phyloP scores from a whole-genome alignment of 2,113 vertebrate species.

The Sitta europaea region DNA sequence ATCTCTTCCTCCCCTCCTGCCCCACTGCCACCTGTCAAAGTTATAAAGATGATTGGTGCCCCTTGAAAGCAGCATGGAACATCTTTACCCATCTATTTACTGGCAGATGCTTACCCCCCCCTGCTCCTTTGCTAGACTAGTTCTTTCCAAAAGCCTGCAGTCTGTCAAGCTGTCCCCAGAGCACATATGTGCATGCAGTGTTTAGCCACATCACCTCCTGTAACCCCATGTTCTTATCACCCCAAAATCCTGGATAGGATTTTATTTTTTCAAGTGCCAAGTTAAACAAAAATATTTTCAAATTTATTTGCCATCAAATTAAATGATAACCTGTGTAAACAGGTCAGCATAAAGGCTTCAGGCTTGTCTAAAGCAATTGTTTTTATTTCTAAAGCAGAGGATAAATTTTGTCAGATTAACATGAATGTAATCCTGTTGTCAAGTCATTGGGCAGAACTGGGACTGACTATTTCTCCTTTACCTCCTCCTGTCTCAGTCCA shows the following conservation, averaged over 20 bases:
- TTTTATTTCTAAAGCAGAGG: background rate
- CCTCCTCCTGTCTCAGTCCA: background rate
- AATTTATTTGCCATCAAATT: background rate
- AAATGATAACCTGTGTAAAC: background rate
- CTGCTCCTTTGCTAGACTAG: background rate
- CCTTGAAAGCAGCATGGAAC: slow-evolving; percentile 27
- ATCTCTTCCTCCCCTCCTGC: slow-evolving; percentile 14
- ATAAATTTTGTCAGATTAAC: background rate
- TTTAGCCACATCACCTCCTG: background rate
- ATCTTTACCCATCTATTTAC: slow-evolving; percentile 27
- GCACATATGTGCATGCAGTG: background rate
- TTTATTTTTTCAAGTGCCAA: background rate
- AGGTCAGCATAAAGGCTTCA: background rate
- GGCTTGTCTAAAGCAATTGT: background rate
- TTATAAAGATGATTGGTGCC: slow-evolving; percentile 14
- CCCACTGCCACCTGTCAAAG: slow-evolving; percentile 39
- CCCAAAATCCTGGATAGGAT: background rate
- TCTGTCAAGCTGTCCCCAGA: slow-evolving; percentile 8
- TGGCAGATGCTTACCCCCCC: slow-evolving; percentile 7
- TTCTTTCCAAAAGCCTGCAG: slow-evolving; percentile 13
- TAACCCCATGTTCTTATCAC: background rate
- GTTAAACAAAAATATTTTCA: background rate
- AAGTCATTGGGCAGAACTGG: background rate
- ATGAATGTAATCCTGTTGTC: background rate
- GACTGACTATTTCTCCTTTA: background rate